Conservation (phyloP, 2,113 vertebrate species). For the Peromyscus leucopus region DNA sequence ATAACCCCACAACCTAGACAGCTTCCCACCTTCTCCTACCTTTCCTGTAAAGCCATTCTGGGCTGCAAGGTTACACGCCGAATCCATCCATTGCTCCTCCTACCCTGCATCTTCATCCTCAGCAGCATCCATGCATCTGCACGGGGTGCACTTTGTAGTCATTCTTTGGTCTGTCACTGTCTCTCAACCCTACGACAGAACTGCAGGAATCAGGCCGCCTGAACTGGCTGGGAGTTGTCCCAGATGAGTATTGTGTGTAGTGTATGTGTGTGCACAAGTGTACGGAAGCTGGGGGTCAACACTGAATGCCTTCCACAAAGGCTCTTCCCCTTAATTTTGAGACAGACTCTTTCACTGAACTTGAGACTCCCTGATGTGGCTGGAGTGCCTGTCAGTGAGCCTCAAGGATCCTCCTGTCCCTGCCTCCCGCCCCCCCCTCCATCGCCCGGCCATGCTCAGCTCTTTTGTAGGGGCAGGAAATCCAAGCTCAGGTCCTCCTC, state of each 20-base stretch:
- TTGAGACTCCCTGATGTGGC: not conserved
- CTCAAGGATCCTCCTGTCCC: not conserved
- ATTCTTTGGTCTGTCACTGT: not conserved
- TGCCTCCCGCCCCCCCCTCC: not conserved
- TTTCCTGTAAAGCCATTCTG: not conserved
- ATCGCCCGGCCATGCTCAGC: no score
- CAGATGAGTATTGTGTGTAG: no score
- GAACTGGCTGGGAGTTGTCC: not conserved
- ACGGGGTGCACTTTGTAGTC: no score
- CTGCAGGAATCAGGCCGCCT: not conserved
- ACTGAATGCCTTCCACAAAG: not conserved
- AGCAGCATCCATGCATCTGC: not conserved
- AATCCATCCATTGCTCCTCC: fast-evolving
- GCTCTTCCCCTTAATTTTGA: not conserved
- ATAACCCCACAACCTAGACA: not conserved
- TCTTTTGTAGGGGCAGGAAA: no score
- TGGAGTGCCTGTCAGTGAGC: not conserved
- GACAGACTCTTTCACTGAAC: not conserved
- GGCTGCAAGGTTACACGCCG: no score
- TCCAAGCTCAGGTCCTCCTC: not conserved
- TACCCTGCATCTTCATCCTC: no score
- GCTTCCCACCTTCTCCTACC: not conserved
- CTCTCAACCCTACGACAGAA: not conserved
- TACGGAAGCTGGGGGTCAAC: not conserved
- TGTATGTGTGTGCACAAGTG: not conserved